A percentile compares a stretch with the other conserved stretches of the same genome.
Conservation (phyloP, 2,888 invertebrate genomes). For the Rhamphomyia laevipes region DNA sequence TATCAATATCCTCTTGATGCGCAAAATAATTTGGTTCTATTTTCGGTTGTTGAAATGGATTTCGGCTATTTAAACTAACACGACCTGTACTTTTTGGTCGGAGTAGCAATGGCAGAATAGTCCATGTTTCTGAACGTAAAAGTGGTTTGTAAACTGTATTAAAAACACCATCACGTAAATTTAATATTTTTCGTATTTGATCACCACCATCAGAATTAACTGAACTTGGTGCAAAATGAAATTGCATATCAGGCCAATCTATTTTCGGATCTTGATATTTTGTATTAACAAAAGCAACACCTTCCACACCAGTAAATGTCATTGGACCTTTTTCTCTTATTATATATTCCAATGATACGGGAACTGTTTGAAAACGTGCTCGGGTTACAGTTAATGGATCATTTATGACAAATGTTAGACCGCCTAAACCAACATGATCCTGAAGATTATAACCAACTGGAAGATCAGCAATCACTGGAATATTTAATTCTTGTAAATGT, state of each 20-base stretch:
- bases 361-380: conserved; percentile 61
- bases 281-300: conserved; percentile 75
- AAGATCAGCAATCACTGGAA: conserved; percentile 61
- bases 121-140: conserved; percentile 69
- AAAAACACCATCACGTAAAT: conserved; percentile 65
- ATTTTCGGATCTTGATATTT: conserved; percentile 68
- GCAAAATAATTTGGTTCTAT: conserved; percentile 90
- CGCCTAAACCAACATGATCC: conserved; percentile 79
- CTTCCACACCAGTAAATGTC: conserved; percentile 76
- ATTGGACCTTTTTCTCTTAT: conserved; percentile 70
- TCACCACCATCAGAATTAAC: conserved; percentile 73
- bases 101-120: conserved; percentile 65
- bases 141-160: conserved; percentile 78
- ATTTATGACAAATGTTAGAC: conserved; percentile 70
- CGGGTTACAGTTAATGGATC: conserved; percentile 69
- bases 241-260: conserved; percentile 76
- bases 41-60: conserved; percentile 72
- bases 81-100: conserved; percentile 81
- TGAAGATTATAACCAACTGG: conserved; percentile 77
- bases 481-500: conserved; percentile 56
- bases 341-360: conserved; percentile 71
- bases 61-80: conserved; percentile 66
- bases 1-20: conserved; percentile 66
- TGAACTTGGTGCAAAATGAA: conserved; percentile 76
- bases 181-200: conserved; percentile 63